Base-by-base conservation (phyloP, 2,797 vertebrate species). In the Serranus cabrilla region DNA sequence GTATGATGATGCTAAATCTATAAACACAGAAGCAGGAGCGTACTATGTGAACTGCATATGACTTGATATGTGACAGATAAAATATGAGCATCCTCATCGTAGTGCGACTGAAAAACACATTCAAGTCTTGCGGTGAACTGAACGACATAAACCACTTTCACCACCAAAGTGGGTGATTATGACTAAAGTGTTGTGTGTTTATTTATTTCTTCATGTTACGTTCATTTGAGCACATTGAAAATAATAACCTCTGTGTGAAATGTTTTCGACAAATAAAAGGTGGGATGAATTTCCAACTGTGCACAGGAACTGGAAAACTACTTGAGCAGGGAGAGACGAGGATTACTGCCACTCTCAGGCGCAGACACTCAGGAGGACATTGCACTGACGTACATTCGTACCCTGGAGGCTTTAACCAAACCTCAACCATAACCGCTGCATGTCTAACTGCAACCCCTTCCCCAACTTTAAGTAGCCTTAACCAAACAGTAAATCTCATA, bases 251-350 rank as follows among this genome's bases (percentile, higher is more conserved):
- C 57, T 63, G 42, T 61, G 43, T 69, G 69, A 57, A 34, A 80
- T 20, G 40, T n/a, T 60, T 73, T 78, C 76, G 72, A 42, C 20
- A 63, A 78, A 81, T 73, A 68, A 68, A 86, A 83, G 68, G 64
- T 82, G 77, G 37, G 59, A 75, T 79, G 67, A 63, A 46, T 49
- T 54, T 84, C 80, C 82, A 88, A 77, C 74, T 83, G 81, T 70
- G 81, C 76, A 78, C 58, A 54, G 42, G 51, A 76, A 68, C 65
- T 78, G 79, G 57, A 76, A 89, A 86, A 91, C 68, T 61, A 80
- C 31, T 74, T 31, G 17, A 68, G 56, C 57, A 45, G 58, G 52
- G 71, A 64, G 72, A 79, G 64, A 8, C 55, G 40, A 71, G 56
- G 56, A 76, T 87, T 83, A 81, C 23, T 56, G 49, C 67, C 69